A percentile compares a stretch with the other conserved stretches of the same genome.
Evolutionary conservation across 2,797 vertebrate species (phyloP).

Genomic region (Peromyscus attwateri): DNA sequence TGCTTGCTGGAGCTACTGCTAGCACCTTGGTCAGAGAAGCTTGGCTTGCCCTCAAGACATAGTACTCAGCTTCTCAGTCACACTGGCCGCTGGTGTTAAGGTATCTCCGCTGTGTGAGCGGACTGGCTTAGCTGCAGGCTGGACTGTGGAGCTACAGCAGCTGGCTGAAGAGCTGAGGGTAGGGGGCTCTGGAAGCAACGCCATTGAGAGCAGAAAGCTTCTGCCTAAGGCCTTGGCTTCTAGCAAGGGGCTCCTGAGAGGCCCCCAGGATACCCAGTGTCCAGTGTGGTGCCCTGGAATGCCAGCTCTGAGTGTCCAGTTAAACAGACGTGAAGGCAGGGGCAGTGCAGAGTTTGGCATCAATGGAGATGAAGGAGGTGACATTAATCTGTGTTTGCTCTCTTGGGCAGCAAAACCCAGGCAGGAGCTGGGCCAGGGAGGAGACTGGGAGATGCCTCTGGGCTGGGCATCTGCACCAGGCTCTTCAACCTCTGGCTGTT

Average conservation of each 20-base stretch:
- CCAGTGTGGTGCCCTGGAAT: no score
- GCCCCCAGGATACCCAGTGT: background rate
- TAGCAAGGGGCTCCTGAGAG: background rate
- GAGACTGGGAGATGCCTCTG: background rate
- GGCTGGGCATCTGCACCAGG: background rate
- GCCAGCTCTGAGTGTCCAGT: background rate
- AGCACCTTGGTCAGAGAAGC: background rate
- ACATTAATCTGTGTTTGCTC: background rate
- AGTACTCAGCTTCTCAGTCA: no score
- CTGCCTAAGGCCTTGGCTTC: background rate
- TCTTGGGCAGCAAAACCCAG: background rate
- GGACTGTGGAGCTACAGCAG: background rate
- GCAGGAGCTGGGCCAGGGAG: background rate
- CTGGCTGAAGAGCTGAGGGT: background rate
- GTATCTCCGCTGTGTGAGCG: fast-evolving
- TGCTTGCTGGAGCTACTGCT: background rate
- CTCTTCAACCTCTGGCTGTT: background rate
- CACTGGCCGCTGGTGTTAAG: background rate
- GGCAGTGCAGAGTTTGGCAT: background rate
- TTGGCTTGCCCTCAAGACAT: background rate
- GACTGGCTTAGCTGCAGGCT: background rate
- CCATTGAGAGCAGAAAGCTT: background rate
- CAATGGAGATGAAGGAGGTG: background rate
- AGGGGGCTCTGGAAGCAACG: background rate
- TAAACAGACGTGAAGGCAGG: background rate